phyloP scores from a whole-genome alignment of 2,797 vertebrate species.

The Eidolon dupreanum region DNA sequence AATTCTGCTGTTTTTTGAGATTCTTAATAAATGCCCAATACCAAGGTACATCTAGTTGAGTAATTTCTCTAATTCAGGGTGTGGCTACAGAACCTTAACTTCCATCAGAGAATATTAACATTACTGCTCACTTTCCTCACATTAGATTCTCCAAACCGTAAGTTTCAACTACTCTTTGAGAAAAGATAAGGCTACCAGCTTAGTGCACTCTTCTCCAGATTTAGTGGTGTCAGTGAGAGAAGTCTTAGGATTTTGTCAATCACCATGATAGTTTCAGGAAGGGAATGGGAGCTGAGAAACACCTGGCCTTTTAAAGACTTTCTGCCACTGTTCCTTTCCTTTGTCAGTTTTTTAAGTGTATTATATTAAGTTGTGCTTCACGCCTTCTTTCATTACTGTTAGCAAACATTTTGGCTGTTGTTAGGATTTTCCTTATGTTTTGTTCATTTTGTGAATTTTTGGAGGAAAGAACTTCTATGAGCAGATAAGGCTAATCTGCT shows the following conservation, averaged over 20 bases:
- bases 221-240: not conserved
- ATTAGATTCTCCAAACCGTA: not conserved
- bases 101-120: not conserved
- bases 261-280: not conserved
- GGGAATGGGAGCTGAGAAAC: not conserved
- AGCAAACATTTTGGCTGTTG: not conserved
- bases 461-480: not conserved
- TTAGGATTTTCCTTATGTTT: not conserved
- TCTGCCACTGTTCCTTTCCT: not conserved
- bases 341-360: not conserved
- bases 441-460: constrained; percentile 14
- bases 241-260: not conserved
- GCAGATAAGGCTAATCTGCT: not conserved
- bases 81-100: not conserved
- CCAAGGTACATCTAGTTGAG: not conserved
- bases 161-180: constrained; percentile 18
- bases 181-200: not conserved
- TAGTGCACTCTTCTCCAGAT: not conserved
- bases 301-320: not conserved
- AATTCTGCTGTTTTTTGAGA: not conserved
- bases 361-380: not conserved
- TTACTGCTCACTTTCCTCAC: not conserved
- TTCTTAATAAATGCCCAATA: not conserved
- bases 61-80: not conserved
- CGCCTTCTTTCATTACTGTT: not conserved